A percentile compares a stretch with the other conserved stretches of the same genome.
These are phyloP conservation scores for Drosophila melanogaster DNA, from an alignment of 1,140 invertebrate genomes.

Conservation along the genomic window Release_6_plus_ISO1_MT NT_037436.4:3584501-3585000, in stretches of 20 bases:
- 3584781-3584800: slow-evolving; percentile 66
- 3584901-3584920: slow-evolving; percentile 59
- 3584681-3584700: slow-evolving; percentile 77
- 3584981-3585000: slow-evolving; percentile 65
- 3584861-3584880: neutral
- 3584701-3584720: slow-evolving; percentile 47
- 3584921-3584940: neutral
- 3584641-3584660: slow-evolving; percentile 1
- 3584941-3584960: slow-evolving; percentile 21
- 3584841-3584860: slow-evolving; percentile 57
- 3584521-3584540: slow-evolving; percentile 72
- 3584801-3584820: neutral
- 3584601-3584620: slow-evolving; percentile 7
- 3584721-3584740: slow-evolving; percentile 48
- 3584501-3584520: slow-evolving; percentile 38
- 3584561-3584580: slow-evolving; percentile 74
- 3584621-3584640: neutral
- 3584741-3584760: slow-evolving; percentile 10
- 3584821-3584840: slow-evolving; percentile 39
- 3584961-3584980: slow-evolving; percentile 1
- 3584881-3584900: slow-evolving; percentile 39
- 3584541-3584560: slow-evolving; percentile 56
- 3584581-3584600: slow-evolving; percentile 72
- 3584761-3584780: slow-evolving; percentile 48
- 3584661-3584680: slow-evolving; percentile 57